Base-by-base conservation (phyloP, 2,888 invertebrate species). In the Ptychoptera contaminata region DNA sequence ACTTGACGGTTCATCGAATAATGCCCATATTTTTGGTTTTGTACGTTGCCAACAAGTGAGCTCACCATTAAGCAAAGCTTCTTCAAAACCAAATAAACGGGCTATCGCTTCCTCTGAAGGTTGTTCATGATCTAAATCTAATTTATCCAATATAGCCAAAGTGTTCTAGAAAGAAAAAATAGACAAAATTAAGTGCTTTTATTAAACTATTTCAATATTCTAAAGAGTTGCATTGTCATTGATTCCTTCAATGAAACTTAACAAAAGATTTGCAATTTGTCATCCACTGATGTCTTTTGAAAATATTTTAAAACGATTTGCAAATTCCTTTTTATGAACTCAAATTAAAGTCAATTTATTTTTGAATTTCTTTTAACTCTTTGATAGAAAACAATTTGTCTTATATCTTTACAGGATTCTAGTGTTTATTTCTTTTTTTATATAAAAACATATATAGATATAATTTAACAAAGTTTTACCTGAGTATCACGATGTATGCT, bases 1-100 rank as follows among this genome's bases (percentile, higher is more conserved):
- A 51, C 93, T 93, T 56, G 92, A 91, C 1, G 94, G 94, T 65
- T 96, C 94, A 60, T 96, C 93, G 62, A 97, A 96, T 45, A 96
- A 69, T 4, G 93, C 85, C 93, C 93, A 94, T 42, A 94, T 78
- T 61, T 82, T 84, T 6, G 92, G 93, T 59, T 92, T 90, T 53
- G 90, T 68, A 50, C 81, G 74, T 68, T 93, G 93, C 94, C 94
- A 96, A 51, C 76, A 72, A 9, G 82, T 82, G 44, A 87, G 68
- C 37, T 79, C 79, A 6, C 87, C 88, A 39, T 77, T 74, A 53
- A 79, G 72, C 59, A 84, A 84, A 31, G 85, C 84, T 58, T 90
- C 86, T 62, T 88, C 85, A 65, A 82, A 82, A 10, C 90, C 92
- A 63, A 96, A 96, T 60, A 91, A 77, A 53, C 90, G 77, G 44